A percentile compares a stretch with the other conserved stretches of the same genome.
These are phyloP conservation scores for Gadopsis bispinosus DNA, from an alignment of 2,797 vertebrate genomes.

Conservation along the genomic window DNA sequence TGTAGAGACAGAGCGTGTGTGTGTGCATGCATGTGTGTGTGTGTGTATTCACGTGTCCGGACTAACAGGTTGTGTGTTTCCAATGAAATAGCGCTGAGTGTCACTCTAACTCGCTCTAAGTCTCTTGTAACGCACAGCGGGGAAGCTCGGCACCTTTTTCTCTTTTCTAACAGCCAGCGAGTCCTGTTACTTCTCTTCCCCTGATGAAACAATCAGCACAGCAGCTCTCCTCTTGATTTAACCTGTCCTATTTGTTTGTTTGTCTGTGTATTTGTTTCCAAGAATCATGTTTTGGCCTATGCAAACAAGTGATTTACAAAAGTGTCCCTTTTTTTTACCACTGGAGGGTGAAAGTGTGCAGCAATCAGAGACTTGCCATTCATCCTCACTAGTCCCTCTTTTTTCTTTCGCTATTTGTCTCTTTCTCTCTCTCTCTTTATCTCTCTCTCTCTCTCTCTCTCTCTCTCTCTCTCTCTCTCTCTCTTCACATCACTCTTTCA, in stretches of 20 bases:
- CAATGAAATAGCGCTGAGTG: not conserved
- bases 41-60: slow-evolving; percentile 39
- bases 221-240: slow-evolving; percentile 33
- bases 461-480: slow-evolving; percentile 21
- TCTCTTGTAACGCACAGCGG: slow-evolving; percentile 62
- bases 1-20: slow-evolving; percentile 84
- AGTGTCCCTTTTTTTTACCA: slow-evolving; percentile 27
- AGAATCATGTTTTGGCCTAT: not conserved
- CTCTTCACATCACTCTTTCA: slow-evolving; percentile 64
- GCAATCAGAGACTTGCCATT: not conserved
- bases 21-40: slow-evolving; percentile 37
- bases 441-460: slow-evolving; percentile 12
- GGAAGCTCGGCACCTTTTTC: slow-evolving; percentile 47
- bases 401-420: slow-evolving; percentile 9
- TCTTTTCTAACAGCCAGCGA: slow-evolving; percentile 79
- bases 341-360: slow-evolving; percentile 32
- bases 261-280: slow-evolving; percentile 13
- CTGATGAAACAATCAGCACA: slow-evolving; percentile 74
- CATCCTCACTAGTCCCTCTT: slow-evolving; percentile 33
- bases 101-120: slow-evolving; percentile 65
- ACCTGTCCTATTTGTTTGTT: slow-evolving; percentile 8
- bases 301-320: slow-evolving; percentile 16
- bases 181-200: slow-evolving; percentile 51
- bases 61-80: slow-evolving; percentile 66
- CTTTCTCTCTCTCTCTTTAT: slow-evolving; percentile 26